These are phyloP conservation scores for Galerucella calmariensis DNA, from an alignment of 2,888 invertebrate genomes.

Conservation along the genomic window DNA sequence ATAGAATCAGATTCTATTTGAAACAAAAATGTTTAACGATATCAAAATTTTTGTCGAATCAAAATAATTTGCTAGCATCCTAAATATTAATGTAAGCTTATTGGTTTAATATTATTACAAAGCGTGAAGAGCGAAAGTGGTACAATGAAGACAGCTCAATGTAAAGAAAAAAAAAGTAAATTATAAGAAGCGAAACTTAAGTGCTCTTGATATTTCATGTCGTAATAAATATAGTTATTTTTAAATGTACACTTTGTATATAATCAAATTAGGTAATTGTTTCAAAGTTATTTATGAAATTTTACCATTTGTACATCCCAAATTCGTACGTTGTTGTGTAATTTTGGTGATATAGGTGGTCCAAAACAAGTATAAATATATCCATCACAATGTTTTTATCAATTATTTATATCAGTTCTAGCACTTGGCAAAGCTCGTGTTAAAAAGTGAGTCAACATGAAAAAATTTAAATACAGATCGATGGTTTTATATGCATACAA, in stretches of 20 bases:
- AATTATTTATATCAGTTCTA: not conserved
- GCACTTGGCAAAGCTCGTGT: slow-evolving; percentile 12
- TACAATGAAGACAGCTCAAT: slow-evolving; percentile 64
- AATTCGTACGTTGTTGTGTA: slow-evolving; percentile 41
- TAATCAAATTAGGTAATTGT: slow-evolving; percentile 64
- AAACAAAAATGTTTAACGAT: too few relatives aligned
- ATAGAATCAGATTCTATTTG: too few relatives aligned
- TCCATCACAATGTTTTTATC: not conserved
- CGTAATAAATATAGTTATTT: slow-evolving; percentile 64
- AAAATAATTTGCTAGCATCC: too few relatives aligned
- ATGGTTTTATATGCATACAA: too few relatives aligned
- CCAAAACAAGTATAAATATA: slow-evolving; percentile 26
- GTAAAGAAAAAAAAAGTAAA: slow-evolving; percentile 57
- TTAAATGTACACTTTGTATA: slow-evolving; percentile 67
- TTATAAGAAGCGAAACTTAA: slow-evolving; percentile 65
- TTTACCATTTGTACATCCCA: slow-evolving; percentile 46
- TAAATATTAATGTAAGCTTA: not conserved
- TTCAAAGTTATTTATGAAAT: slow-evolving; percentile 57
- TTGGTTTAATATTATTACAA: slow-evolving; percentile 11
- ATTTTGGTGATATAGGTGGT: slow-evolving; percentile 45
- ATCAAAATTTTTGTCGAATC: too few relatives aligned
- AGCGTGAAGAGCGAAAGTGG: slow-evolving; percentile 43
- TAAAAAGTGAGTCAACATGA: slow-evolving; percentile 15
- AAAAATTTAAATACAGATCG: too few relatives aligned
- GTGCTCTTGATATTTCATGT: slow-evolving; percentile 67